Conservation (phyloP, 2,797 vertebrate species). For the Chelmon rostratus region DNA sequence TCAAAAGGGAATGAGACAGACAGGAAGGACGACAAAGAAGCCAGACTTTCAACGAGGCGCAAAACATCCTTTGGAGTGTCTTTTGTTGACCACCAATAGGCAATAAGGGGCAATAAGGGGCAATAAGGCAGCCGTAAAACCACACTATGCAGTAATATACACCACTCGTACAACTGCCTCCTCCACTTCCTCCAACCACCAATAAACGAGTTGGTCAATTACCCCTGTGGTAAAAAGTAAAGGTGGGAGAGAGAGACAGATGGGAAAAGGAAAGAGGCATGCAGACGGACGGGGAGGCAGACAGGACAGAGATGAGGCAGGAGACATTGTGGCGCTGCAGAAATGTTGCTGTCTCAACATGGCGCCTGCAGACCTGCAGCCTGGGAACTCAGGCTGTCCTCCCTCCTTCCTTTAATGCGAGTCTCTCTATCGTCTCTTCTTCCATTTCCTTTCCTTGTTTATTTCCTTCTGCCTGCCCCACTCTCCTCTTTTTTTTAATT, state of each 20-base stretch:
- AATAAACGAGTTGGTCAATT: slow-evolving; percentile 79
- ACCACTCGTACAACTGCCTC: slow-evolving; percentile 66
- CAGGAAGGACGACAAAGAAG: slow-evolving; percentile 53
- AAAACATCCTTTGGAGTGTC: slow-evolving; percentile 59
- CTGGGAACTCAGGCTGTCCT: slow-evolving; percentile 20
- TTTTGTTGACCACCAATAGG: slow-evolving; percentile 72
- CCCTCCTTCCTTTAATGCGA: slow-evolving; percentile 31
- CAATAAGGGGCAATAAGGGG: slow-evolving; percentile 72
- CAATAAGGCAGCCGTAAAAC: slow-evolving; percentile 72
- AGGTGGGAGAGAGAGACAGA: slow-evolving; percentile 52
- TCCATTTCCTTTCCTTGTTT: slow-evolving; percentile 44
- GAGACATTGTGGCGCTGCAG: slow-evolving; percentile 70
- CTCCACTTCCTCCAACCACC: slow-evolving; percentile 72
- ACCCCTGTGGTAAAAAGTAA: slow-evolving; percentile 66
- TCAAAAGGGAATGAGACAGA: slow-evolving; percentile 39
- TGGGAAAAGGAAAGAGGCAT: slow-evolving; percentile 22
- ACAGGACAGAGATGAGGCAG: slow-evolving; percentile 39
- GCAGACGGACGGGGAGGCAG: slow-evolving; percentile 35
- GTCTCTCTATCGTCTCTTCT: slow-evolving; percentile 17
- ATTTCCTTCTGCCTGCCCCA: slow-evolving; percentile 21
- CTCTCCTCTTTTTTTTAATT: slow-evolving; percentile 3
- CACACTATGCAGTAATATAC: slow-evolving; percentile 69
- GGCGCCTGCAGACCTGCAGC: slow-evolving; percentile 70
- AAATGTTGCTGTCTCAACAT: slow-evolving; percentile 79
- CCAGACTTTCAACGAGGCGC: slow-evolving; percentile 47